Base-by-base conservation (phyloP, 2,888 invertebrate species). In the Therioaphis trifolii region DNA sequence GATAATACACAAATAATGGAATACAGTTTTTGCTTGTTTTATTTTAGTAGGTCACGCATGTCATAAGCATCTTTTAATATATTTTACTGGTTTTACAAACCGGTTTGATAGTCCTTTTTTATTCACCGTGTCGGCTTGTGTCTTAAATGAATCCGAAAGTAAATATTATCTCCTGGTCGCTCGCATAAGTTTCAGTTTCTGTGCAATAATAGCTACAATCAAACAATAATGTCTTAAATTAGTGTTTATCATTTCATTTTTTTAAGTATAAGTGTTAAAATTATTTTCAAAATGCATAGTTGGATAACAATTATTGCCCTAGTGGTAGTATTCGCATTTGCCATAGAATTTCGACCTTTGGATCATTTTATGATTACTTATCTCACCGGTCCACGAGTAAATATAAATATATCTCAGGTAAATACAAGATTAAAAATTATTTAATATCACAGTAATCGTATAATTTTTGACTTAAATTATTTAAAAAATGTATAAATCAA, bases 61-160 rank as follows among this genome's bases (percentile, higher is more conserved):
- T 52, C 4, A 49, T 27, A 29, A 52, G 11, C 4, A 29, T 52
- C 11, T 12, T 68, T 68, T 68, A n/a, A 35, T 55, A 35, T 58
- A 21, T 15, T 61, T 40, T 69, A 79, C 79, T 69, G 9, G 55
- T 79, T 71, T 61, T 9, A 71, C 1, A 74, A 82, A 82, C 82
- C 82, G 49, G 82, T 82, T 80, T 18, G 18, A 18, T 63, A 40
- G 14, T 35, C 29, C 11, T 24, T n/a, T 55, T 27, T 55, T 14
- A 12, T 24, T 63, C 4, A 12, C 7, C 29, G 4, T 18, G 35
- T 58, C 40, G 11, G 4, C 4, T 15, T 11, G 1, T 5, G 46
- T 27, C 63, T 24, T 12, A 14, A 80, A 49, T 24, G 74, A 82
- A 72, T n/a, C 35, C 49, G 80, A 82, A 82, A 82, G 72, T 82